A percentile compares a stretch with the other conserved stretches of the same genome.
These are phyloP conservation scores for Plagiodera versicolora DNA, from an alignment of 2,888 invertebrate genomes.

Conservation along the genomic window DNA sequence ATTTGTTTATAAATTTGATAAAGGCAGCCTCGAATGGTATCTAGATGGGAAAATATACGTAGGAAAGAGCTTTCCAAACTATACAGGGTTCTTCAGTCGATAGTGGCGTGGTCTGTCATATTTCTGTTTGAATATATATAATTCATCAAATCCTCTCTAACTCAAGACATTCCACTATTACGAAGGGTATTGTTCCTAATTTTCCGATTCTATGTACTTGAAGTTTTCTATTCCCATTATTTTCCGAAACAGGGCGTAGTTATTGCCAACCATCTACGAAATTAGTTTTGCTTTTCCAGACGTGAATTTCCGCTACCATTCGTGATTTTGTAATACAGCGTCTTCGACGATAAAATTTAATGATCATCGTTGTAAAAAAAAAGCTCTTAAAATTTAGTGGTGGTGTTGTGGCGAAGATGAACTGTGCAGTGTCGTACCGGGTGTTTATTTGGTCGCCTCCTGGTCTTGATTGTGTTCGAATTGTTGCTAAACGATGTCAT, in stretches of 20 bases:
- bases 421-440: slow-evolving; percentile 22
- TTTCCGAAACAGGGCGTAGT: not conserved
- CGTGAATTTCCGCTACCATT: slow-evolving; percentile 1
- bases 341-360: slow-evolving; percentile 34
- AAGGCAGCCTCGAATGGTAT: not conserved
- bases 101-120: too few relatives aligned
- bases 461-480: slow-evolving; percentile 13
- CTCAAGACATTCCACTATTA: too few relatives aligned
- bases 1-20: not conserved
- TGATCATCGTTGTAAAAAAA: slow-evolving; percentile 32
- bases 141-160: too few relatives aligned
- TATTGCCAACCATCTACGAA: not conserved
- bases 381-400: slow-evolving; percentile 36
- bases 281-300: not conserved
- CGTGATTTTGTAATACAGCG: slow-evolving; percentile 30
- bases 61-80: too few relatives aligned
- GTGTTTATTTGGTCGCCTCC: slow-evolving; percentile 22
- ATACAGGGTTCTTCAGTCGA: too few relatives aligned
- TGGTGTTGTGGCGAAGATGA: slow-evolving; percentile 21
- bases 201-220: too few relatives aligned
- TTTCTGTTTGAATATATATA: too few relatives aligned
- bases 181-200: too few relatives aligned
- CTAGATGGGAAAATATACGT: too few relatives aligned
- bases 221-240: not conserved
- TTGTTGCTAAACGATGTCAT: slow-evolving; percentile 26